A percentile compares a stretch with the other conserved stretches of the same genome.
These are phyloP conservation scores for Gortyna flavago DNA, from an alignment of 2,888 invertebrate species.

Conservation along the genomic window DNA sequence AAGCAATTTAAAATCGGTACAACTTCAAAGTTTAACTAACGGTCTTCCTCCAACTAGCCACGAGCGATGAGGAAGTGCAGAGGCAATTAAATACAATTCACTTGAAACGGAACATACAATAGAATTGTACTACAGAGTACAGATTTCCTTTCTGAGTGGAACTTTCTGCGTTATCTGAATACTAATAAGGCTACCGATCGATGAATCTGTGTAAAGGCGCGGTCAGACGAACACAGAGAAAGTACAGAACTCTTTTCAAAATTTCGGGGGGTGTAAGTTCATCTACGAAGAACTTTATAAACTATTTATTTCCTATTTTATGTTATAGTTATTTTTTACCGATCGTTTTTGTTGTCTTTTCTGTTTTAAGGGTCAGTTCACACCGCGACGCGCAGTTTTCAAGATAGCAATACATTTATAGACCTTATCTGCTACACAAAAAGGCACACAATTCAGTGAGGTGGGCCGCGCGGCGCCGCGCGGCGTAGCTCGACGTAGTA, in stretches of 20 bases:
- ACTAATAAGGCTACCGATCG: conserved; percentile 59
- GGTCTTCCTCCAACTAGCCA: conserved; percentile 27
- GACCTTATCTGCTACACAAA: too few relatives aligned
- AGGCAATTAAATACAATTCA: conserved; percentile 61
- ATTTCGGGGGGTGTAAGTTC: not conserved
- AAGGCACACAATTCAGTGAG: too few relatives aligned
- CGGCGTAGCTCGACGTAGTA: too few relatives aligned
- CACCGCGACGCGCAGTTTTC: too few relatives aligned
- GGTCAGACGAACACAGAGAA: not conserved
- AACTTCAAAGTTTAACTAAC: conserved; percentile 31
- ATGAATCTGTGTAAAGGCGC: conserved; percentile 36
- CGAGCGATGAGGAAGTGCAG: conserved; percentile 56
- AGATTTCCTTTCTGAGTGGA: conserved; percentile 71
- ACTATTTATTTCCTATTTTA: too few relatives aligned
- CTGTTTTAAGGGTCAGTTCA: too few relatives aligned
- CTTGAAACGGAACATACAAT: conserved; percentile 59
- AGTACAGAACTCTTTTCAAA: too few relatives aligned
- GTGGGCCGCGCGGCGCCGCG: too few relatives aligned
- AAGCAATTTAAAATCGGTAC: not conserved
- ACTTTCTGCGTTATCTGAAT: conserved; percentile 69
- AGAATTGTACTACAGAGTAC: conserved; percentile 61
- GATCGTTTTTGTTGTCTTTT: too few relatives aligned
- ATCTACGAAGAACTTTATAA: too few relatives aligned
- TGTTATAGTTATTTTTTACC: too few relatives aligned
- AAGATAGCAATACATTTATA: too few relatives aligned